These are phyloP conservation scores for Trichacis sp. DNA, from an alignment of 2,888 invertebrate species.

Conservation along the genomic window DNA sequence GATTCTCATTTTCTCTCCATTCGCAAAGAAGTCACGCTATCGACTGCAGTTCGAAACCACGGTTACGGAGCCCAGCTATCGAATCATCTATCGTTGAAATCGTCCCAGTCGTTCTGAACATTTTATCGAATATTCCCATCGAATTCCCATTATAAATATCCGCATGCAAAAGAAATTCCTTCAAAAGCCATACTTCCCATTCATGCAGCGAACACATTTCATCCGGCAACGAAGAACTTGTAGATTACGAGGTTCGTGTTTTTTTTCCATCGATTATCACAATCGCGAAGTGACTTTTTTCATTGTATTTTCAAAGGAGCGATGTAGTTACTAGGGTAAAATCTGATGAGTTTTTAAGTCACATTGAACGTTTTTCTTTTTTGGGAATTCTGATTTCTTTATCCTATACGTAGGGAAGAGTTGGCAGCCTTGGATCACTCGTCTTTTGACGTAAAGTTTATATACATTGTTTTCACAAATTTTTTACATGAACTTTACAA, in stretches of 20 bases:
- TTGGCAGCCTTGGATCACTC: too few relatives aligned
- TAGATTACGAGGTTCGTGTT: not conserved
- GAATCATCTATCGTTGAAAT: slow-evolving; percentile 39
- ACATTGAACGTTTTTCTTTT: too few relatives aligned
- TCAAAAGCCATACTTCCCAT: not conserved
- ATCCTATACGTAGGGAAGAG: too few relatives aligned
- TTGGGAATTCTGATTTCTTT: too few relatives aligned
- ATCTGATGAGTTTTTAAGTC: too few relatives aligned
- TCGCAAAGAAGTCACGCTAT: slow-evolving; percentile 29
- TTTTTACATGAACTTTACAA: too few relatives aligned
- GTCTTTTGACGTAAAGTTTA: too few relatives aligned
- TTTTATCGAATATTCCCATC: slow-evolving; percentile 30
- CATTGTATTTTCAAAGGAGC: too few relatives aligned
- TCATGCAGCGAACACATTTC: not conserved
- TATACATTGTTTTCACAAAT: too few relatives aligned
- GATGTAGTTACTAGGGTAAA: too few relatives aligned
- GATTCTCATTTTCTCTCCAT: slow-evolving; percentile 34
- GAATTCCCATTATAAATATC: slow-evolving; percentile 30
- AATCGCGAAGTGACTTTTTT: too few relatives aligned
- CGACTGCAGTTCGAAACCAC: slow-evolving; percentile 16
- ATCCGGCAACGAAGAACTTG: not conserved
- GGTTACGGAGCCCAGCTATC: slow-evolving; percentile 28
- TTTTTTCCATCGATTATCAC: not conserved
- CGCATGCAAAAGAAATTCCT: slow-evolving; percentile 8
- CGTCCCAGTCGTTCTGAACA: slow-evolving; percentile 27